These are phyloP conservation scores for Petrolisthes manimaculis DNA, from an alignment of 2,888 invertebrate species.

Conservation along the genomic window DNA sequence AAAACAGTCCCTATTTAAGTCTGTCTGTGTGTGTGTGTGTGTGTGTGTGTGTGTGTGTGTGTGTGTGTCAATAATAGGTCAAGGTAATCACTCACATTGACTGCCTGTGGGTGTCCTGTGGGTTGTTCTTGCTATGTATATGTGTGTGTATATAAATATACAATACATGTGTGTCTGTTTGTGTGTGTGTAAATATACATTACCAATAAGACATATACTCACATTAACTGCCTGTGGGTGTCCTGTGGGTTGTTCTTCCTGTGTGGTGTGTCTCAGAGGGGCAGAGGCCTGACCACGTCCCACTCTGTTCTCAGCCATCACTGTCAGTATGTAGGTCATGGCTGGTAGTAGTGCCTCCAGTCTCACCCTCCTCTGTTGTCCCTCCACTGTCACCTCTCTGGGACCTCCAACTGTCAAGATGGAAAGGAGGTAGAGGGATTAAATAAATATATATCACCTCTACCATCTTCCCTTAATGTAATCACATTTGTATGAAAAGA, in stretches of 20 bases:
- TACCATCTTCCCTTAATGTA: background rate
- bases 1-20: too few species aligned
- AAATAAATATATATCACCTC: background rate
- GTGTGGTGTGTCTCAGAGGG: constrained; percentile 46
- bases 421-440: background rate
- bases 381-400: constrained; percentile 50
- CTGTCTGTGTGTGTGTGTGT: too few species aligned
- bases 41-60: too few species aligned
- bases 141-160: too few species aligned
- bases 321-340: constrained; percentile 57
- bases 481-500: background rate
- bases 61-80: too few species aligned
- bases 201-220: background rate
- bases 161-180: background rate
- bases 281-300: constrained; percentile 47
- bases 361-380: constrained; percentile 40
- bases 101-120: constrained; percentile 37
- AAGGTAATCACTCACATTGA: constrained; percentile 52
- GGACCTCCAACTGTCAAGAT: constrained; percentile 20
- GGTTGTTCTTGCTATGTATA: too few species aligned
- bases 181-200: background rate
- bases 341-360: constrained; percentile 59
- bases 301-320: constrained; percentile 58
- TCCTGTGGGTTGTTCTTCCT: constrained; percentile 55
- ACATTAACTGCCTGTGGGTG: background rate